These are phyloP conservation scores for Perodicticus potto DNA, from an alignment of 2,797 vertebrate species.

Conservation along the genomic window DNA sequence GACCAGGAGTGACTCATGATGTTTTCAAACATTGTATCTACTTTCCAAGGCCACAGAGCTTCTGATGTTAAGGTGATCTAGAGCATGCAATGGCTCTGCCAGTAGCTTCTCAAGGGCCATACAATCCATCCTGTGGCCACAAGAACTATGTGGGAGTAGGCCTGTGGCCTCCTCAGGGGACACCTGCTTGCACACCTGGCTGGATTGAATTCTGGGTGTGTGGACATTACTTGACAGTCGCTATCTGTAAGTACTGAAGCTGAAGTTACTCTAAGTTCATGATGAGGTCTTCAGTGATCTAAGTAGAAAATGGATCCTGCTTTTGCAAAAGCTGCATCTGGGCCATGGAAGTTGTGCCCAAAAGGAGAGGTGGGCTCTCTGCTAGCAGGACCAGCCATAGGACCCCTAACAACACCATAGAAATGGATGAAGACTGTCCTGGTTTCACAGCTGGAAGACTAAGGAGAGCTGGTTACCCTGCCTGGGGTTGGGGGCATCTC, in stretches of 20 bases:
- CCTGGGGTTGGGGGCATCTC: neutral
- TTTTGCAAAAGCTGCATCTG: conserved; percentile 4
- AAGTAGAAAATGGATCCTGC: neutral
- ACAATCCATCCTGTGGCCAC: neutral
- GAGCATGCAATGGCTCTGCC: neutral
- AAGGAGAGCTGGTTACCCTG: neutral
- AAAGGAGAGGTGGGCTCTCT: neutral
- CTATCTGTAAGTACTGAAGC: neutral
- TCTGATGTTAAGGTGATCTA: neutral
- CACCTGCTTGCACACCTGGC: neutral
- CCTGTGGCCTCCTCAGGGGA: neutral
- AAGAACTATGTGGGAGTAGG: neutral
- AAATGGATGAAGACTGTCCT: neutral
- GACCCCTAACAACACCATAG: neutral
- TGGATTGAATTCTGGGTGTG: neutral
- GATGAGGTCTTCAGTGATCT: neutral
- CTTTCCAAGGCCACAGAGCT: conserved; percentile 5
- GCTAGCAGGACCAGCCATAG: neutral
- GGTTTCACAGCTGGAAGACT: neutral
- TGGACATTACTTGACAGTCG: neutral
- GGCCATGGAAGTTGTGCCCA: neutral
- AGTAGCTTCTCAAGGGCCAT: neutral
- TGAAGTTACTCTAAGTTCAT: neutral
- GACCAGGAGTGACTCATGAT: neutral
- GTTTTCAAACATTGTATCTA: neutral